Percentiles rank a stretch among this genome's conserved stretches.
Conservation (phyloP, 1,140 invertebrate species). For the Neodiprion lecontei region DNA sequence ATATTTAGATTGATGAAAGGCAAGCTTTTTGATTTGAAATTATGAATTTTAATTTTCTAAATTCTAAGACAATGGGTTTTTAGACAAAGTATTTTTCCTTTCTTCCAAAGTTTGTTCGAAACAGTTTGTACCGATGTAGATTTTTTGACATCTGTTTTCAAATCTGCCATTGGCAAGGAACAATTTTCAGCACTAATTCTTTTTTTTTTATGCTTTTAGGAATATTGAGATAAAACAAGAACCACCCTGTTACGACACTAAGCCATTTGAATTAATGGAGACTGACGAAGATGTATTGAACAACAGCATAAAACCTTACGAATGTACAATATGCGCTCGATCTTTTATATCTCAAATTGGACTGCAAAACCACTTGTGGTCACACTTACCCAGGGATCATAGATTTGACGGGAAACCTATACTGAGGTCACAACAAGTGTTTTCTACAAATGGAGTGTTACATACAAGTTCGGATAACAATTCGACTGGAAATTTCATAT, state of each 20-base stretch:
- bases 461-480: conserved; percentile 45
- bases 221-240: conserved; percentile 20
- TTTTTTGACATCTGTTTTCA: not conserved
- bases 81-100: too few relatives aligned
- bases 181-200: not conserved
- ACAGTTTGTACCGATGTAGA: too few relatives aligned
- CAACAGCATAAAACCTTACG: conserved; percentile 54
- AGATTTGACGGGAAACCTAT: conserved; percentile 41
- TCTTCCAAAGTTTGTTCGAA: too few relatives aligned
- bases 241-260: not conserved
- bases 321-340: conserved; percentile 62
- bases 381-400: conserved; percentile 54
- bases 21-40: too few relatives aligned
- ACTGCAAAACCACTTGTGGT: conserved; percentile 67
- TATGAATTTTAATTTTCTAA: too few relatives aligned
- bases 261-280: conserved; percentile 27
- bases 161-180: not conserved
- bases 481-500: conserved; percentile 57
- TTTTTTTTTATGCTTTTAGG: not conserved
- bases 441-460: conserved; percentile 52
- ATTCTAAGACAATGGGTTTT: too few relatives aligned
- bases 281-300: conserved; percentile 39
- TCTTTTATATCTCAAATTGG: conserved; percentile 62
- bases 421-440: conserved; percentile 46
- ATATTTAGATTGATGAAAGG: too few relatives aligned